phyloP scores from a whole-genome alignment of 2,113 vertebrate genomes.

The Cochlearius cochlearius region DNA sequence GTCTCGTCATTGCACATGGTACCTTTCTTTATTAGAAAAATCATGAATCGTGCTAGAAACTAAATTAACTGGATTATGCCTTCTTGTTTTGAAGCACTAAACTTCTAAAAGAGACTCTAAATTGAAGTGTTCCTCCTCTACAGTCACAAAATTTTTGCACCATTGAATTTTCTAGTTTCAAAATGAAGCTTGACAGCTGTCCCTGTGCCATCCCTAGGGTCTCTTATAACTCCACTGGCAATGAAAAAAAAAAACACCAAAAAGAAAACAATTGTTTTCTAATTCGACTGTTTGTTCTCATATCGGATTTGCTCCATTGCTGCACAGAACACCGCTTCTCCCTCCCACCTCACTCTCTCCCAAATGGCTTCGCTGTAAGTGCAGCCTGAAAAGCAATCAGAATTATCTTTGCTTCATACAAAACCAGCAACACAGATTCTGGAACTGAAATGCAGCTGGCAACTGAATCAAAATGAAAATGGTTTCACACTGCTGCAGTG shows the following conservation, averaged over 20 bases:
- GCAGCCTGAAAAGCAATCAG: background rate
- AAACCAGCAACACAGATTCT: background rate
- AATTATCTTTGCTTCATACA: background rate
- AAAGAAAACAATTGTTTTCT: background rate
- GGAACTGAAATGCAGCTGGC: background rate
- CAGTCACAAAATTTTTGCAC: background rate
- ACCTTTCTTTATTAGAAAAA: background rate
- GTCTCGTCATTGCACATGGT: background rate
- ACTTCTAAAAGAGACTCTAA: background rate
- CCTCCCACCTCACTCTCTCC: background rate
- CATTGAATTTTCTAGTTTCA: background rate
- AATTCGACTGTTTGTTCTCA: background rate
- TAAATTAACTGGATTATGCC: background rate
- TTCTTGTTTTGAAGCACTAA: background rate
- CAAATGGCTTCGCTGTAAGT: background rate
- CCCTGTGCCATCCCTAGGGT: background rate
- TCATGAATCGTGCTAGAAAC: background rate
- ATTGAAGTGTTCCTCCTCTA: background rate
- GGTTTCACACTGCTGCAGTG: background rate
- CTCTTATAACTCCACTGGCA: background rate
- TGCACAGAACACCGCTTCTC: background rate
- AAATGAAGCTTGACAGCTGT: background rate
- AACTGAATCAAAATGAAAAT: background rate
- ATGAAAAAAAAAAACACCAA: background rate
- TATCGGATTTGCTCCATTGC: background rate